Base-by-base conservation (phyloP, 2,888 invertebrate genomes). In the Lymantria dispar region DNA sequence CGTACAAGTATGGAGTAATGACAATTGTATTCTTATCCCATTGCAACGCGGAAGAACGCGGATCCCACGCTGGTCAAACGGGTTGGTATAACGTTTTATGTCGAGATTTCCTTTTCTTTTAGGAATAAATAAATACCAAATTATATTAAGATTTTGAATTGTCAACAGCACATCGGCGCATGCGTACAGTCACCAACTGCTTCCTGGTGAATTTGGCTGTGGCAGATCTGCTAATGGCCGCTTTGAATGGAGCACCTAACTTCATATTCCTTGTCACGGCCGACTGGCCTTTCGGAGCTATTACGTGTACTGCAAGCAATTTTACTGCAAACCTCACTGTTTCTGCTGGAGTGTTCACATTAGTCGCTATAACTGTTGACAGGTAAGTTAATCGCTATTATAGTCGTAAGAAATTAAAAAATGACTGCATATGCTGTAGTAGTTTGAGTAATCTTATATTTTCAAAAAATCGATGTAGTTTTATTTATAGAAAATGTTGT, bases 281-380 rank as follows among this genome's bases (percentile, higher is more conserved):
- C 43, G 94, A 97, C 78, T 98, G 98, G 98, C 96, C 96, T 30
- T 98, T 98, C 71, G 98, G 97, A 0, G 87, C 93, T 8, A 88
- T 93, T 70, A 97, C 97, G 69, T 98, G 98, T 82, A 95, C 95
- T 48, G 94, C 97, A 47, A 97, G 96, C 84, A 97, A 97, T 87
- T 97, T 97, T 80, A 96, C 98, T 57, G 97, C 97, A 0, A 96
- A 96, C 72, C 94, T 97, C 15, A 97, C 98, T 0, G 97, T 98
- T 1, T 96, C 97, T 0, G 96, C 97, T 9, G 97, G 97, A 56
- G 97, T 98, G 0, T 96, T 98, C 77, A 98, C 98, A 0, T 92
- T 98, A 63, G 96, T 97, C 51, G 97, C 97, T 49, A 98, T 98
- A 65, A 97, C 98, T 36, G 95, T 97, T 64, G 98, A 98, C 87